Evolutionary conservation across 2,797 vertebrate genomes (phyloP), one percentile per base, ranked within the genome.

Genomic region (Eleutherodactylus coqui): DNA sequence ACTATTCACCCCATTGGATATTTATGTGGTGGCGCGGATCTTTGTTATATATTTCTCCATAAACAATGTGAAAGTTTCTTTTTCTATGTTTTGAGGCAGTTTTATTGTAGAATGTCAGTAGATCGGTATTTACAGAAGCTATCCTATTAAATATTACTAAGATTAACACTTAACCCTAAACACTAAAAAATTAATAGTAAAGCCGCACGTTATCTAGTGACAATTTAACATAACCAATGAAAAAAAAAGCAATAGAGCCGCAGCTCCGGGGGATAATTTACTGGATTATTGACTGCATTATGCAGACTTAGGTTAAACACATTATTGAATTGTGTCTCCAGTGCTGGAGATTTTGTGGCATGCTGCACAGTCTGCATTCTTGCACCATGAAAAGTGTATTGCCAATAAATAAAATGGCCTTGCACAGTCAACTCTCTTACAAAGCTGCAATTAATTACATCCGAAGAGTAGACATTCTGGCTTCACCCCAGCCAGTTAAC

Each of bases 221-320:
- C 47, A 76, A 86, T 81, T 81, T 80, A 85, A 86, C 62, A 81
- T 75, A 85, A 81, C 55, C 62, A 81, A 81, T 81, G 43, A 29
- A 85, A 77, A 85, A 77, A 69, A 86, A 86, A 80, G 55, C 53
- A 86, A 80, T 73, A 80, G 84, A 85, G 67, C 53, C 47, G 38
- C 10, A 75, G 29, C 78, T 86, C 43, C 55, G 27, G 45, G 29
- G 32, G 78, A 55, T 86, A 62, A 80, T 2, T 73, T 70, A 81
- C 78, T 64, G 84, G 69, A 81, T 86, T 86, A 86, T 75, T 81
- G 69, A 81, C 76, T 75, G 32, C 53, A 75, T 75, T 85, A 72
- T 72, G 75, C 77, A 29, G 83, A 78, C 75, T 55, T 75, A 81
- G 78, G 53, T n/a, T 62, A 75, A 70, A 73, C 69, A 80, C 64